Conservation (phyloP, 2,113 vertebrate genomes). For the Sitta europaea region DNA sequence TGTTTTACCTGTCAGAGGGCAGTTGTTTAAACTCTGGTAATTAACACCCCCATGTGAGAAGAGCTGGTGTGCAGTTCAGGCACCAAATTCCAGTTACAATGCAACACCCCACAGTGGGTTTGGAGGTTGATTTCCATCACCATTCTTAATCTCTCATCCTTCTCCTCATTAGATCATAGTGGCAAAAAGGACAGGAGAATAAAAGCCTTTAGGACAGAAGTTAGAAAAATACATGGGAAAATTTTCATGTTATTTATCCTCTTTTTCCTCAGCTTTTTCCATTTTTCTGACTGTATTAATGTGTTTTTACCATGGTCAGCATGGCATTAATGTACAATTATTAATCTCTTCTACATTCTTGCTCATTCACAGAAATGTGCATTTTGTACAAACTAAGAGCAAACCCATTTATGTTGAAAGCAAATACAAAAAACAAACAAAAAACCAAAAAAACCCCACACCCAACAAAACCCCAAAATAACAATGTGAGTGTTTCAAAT, state of each 20-base stretch:
- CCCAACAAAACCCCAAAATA: too few relatives aligned
- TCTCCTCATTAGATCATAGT: fast-evolving
- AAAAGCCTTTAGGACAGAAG: not conserved
- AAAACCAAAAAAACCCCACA: fast-evolving
- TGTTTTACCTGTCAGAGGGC: not conserved
- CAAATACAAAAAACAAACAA: too few relatives aligned
- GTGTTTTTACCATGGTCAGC: not conserved
- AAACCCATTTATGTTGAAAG: not conserved
- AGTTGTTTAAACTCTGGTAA: not conserved
- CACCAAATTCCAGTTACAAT: not conserved
- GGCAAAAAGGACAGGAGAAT: not conserved
- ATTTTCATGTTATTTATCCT: not conserved
- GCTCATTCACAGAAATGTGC: not conserved
- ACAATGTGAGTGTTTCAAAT: fast-evolving
- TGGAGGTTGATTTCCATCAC: not conserved
- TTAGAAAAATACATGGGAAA: not conserved
- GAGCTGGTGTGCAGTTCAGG: too few relatives aligned
- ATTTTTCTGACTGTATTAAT: not conserved
- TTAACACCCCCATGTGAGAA: not conserved
- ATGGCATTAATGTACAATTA: fast-evolving
- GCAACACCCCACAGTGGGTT: not conserved
- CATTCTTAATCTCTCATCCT: not conserved
- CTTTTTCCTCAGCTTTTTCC: not conserved
- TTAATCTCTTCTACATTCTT: not conserved
- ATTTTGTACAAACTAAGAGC: not conserved